A percentile compares a stretch with the other conserved stretches of the same genome.
Evolutionary conservation across 2,888 invertebrate genomes (phyloP).

Genomic region (Piscicola geometra): DNA sequence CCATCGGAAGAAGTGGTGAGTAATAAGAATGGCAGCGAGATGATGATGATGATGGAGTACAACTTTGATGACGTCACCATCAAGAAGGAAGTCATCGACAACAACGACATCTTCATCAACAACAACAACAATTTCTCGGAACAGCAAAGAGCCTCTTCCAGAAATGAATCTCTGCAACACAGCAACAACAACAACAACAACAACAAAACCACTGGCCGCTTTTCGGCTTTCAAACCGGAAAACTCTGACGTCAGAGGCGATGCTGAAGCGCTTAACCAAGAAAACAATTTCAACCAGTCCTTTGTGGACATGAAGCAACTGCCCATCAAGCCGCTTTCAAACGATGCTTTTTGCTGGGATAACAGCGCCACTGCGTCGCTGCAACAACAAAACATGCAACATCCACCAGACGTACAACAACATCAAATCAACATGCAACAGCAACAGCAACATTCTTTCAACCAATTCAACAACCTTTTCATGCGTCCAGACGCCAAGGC

Average conservation of each 20-base stretch:
- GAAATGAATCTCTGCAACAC: slow-evolving; percentile 11
- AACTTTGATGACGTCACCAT: slow-evolving; percentile 24
- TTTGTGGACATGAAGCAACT: no score
- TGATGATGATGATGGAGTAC: background rate
- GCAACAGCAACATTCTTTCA: background rate
- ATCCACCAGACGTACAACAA: slow-evolving; percentile 31
- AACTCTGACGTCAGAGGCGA: no score
- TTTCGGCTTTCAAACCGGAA: no score
- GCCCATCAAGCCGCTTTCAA: no score
- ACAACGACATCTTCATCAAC: background rate
- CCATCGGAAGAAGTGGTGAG: slow-evolving; percentile 1
- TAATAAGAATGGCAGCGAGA: background rate
- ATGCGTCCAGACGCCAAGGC: background rate
- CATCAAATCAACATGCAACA: slow-evolving; percentile 38
- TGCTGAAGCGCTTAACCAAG: no score
- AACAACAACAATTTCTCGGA: background rate
- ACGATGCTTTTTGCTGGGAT: no score
- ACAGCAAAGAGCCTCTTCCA: slow-evolving; percentile 1
- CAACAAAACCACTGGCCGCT: background rate
- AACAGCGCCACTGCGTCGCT: slow-evolving; percentile 25
- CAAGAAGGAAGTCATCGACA: slow-evolving; percentile 30
- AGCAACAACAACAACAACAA: slow-evolving; percentile 17
- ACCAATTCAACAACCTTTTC: background rate
- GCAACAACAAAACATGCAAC: slow-evolving; percentile 5
- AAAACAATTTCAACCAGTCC: no score